Evolutionary conservation across 2,113 vertebrate genomes (phyloP).

Genomic region (Dolichotis patagonum): DNA sequence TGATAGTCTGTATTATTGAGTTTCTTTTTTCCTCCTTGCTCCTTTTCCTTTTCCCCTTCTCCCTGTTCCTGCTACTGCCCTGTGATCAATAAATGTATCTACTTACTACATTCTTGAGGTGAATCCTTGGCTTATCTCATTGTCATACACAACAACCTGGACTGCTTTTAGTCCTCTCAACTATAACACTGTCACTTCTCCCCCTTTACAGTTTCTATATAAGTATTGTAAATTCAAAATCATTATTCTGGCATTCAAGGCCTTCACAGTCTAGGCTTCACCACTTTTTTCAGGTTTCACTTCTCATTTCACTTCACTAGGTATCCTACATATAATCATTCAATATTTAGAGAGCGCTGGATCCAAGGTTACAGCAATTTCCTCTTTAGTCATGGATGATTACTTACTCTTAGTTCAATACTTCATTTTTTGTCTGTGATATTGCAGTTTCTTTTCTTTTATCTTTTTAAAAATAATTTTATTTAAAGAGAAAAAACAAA

Average conservation of each 20-base stretch:
- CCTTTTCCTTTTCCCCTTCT: no score
- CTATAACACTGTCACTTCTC: neutral
- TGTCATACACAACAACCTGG: no score
- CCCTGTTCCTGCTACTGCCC: no score
- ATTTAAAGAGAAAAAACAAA: no score
- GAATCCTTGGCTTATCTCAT: no score
- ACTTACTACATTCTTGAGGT: no score
- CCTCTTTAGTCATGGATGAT: neutral
- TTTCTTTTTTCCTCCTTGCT: no score
- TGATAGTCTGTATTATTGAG: no score
- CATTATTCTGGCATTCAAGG: neutral
- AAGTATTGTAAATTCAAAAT: neutral
- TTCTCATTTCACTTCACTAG: neutral
- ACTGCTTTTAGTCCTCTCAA: no score
- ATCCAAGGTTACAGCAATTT: neutral
- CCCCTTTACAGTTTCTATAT: constrained; percentile 14
- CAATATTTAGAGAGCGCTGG: neutral
- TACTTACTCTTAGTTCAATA: neutral
- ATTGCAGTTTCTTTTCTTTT: neutral
- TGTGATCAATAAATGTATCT: no score
- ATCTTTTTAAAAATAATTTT: no score
- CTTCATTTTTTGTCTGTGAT: neutral
- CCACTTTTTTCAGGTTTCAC: neutral
- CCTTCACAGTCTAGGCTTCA: neutral
- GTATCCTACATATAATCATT: constrained; percentile 15